Evolutionary conservation across 2,888 invertebrate genomes (phyloP), one percentile per base, ranked within the genome.

Genomic region (Coecobrya sp.): DNA sequence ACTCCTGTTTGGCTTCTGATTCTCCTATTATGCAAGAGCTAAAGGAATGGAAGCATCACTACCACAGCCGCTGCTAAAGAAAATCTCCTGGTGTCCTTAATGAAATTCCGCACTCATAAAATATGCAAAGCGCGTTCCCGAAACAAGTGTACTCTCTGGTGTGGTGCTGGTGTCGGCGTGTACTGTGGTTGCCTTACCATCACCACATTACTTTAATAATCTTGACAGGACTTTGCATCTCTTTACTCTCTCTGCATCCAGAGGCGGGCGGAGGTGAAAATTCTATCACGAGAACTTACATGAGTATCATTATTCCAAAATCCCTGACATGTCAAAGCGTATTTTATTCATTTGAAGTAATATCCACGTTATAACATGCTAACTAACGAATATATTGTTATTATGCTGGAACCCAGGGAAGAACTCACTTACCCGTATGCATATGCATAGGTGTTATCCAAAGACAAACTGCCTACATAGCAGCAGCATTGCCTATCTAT

Each of bases 121-220:
- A 65, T 65, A 65, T 65, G 65, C 65, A 65, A 65, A 65, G 16
- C 27, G 13, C 27, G 65, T 11, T 13, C 27, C 3, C 65, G 22
- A 65, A 65, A 65, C 65, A 10, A 27, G 27, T 13, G 22, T 65
- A 16, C 65, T 25, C 25, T 25, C 25, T 25, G 7, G 22, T 65
- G 11, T 13, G 22, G 1, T 27, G 16, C 65, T 65, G 27, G 59
- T 59, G 65, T 65, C 65, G 27, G 65, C 10, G 1, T 27, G 65
- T 65, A 65, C 8, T 65, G 27, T 22, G 65, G 65, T 25, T 65
- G 25, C 4, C 25, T 25, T 65, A 27, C 65, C 27, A 65, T 27
- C 65, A 65, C 11, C 65, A 65, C 65, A 25, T 65, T 65, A 25
- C 59, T 65, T 27, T 65, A 27, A 65, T 65, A 25, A 65, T 19